These are phyloP conservation scores for Myotis davidii DNA, from an alignment of 2,113 vertebrate genomes.

Conservation along the genomic window DNA sequence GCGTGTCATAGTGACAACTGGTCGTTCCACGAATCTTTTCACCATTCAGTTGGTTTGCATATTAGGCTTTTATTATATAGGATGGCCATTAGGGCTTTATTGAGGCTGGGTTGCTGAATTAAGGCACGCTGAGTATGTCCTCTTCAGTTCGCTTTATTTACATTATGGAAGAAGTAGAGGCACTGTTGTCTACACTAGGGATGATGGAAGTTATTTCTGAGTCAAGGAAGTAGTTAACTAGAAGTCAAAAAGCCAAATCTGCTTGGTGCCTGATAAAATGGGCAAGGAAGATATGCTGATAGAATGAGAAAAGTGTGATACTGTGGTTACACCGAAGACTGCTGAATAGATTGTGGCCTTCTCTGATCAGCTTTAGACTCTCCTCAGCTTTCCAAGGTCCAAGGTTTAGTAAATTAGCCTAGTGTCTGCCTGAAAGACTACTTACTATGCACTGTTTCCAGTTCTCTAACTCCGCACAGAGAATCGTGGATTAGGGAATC, in stretches of 20 bases:
- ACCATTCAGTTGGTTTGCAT: too few relatives aligned
- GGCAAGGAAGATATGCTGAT: not conserved
- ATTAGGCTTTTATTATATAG: too few relatives aligned
- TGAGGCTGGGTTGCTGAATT: not conserved
- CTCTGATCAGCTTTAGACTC: not conserved
- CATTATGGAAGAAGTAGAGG: not conserved
- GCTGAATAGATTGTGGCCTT: not conserved
- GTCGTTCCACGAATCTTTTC: too few relatives aligned
- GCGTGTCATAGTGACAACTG: too few relatives aligned
- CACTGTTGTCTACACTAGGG: rapidly evolving
- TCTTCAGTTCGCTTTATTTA: not conserved
- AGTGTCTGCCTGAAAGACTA: not conserved
- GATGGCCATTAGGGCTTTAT: not conserved
- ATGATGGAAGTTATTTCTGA: not conserved
- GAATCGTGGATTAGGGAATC: not conserved
- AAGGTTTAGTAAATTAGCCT: not conserved
- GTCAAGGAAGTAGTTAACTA: not conserved
- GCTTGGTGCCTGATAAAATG: not conserved
- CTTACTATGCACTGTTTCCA: not conserved
- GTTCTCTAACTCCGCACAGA: not conserved
- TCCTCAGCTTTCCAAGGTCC: not conserved
- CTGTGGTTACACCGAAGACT: not conserved
- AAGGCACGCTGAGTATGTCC: not conserved
- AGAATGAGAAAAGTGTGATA: not conserved
- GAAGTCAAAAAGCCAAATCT: not conserved